Conservation (phyloP, 2,888 invertebrate genomes). For the Ophion slaviceki region DNA sequence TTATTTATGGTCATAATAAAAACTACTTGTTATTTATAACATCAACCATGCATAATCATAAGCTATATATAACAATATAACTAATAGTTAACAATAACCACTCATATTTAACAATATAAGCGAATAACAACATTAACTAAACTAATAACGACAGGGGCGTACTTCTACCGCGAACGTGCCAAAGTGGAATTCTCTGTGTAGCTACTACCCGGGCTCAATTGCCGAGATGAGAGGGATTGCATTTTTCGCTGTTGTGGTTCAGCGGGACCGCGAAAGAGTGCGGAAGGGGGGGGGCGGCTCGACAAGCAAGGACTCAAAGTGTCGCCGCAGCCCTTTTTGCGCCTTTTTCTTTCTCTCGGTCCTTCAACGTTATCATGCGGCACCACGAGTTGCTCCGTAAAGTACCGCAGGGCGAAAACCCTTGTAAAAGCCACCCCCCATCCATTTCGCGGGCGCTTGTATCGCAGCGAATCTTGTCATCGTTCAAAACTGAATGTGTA, state of each 20-base stretch:
- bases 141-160: not conserved
- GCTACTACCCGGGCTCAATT: conserved; percentile 23
- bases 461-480: conserved; percentile 37
- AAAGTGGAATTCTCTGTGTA: conserved; percentile 26
- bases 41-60: not conserved
- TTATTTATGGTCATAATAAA: too few species aligned
- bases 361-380: not conserved
- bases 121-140: not conserved
- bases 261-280: conserved; percentile 25
- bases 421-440: conserved; percentile 24
- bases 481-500: not conserved
- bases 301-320: conserved; percentile 56
- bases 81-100: not conserved
- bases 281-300: not conserved
- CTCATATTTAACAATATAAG: not conserved
- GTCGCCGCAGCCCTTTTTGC: conserved; percentile 34
- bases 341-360: conserved; percentile 1
- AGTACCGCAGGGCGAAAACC: conserved; percentile 30
- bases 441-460: not conserved
- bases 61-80: not conserved
- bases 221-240: conserved; percentile 32
- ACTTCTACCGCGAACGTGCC: conserved; percentile 2
- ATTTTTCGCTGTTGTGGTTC: conserved; percentile 52
- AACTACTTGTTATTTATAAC: too few species aligned
- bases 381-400: conserved; percentile 13